Percentiles rank a stretch among this genome's conserved stretches.
These are phyloP conservation scores for Erebia epiphron DNA, from an alignment of 2,888 invertebrate species.

Conservation along the genomic window DNA sequence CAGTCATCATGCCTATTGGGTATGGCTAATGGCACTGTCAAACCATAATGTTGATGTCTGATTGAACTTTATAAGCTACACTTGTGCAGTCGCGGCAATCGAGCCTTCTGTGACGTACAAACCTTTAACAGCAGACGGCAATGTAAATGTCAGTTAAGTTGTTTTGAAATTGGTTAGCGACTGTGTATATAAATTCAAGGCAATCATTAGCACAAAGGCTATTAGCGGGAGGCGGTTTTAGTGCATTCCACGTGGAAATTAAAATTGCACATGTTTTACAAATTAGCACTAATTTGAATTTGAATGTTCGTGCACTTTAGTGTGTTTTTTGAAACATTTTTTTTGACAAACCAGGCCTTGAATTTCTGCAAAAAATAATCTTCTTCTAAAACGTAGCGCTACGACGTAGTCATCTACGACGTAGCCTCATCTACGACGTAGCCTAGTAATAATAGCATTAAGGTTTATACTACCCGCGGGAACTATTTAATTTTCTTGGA, in stretches of 20 bases:
- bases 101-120: no score
- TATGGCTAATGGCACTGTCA: no score
- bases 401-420: neutral
- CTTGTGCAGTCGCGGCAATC: no score
- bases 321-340: neutral
- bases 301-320: neutral
- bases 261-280: conserved; percentile 8
- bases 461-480: no score
- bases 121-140: neutral
- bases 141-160: conserved; percentile 15
- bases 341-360: neutral
- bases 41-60: no score
- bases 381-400: neutral
- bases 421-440: conserved; percentile 1
- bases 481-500: no score
- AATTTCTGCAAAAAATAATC: neutral
- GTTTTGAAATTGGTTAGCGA: neutral
- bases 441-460: neutral
- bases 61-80: no score
- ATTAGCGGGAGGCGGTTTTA: neutral
- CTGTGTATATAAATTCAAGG: conserved; percentile 4
- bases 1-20: no score
- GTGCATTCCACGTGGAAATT: conserved; percentile 1
- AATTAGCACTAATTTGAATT: neutral
- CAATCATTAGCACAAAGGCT: conserved; percentile 8